phyloP scores from a whole-genome alignment of 2,113 vertebrate species.

The Paradisaea rubra region DNA sequence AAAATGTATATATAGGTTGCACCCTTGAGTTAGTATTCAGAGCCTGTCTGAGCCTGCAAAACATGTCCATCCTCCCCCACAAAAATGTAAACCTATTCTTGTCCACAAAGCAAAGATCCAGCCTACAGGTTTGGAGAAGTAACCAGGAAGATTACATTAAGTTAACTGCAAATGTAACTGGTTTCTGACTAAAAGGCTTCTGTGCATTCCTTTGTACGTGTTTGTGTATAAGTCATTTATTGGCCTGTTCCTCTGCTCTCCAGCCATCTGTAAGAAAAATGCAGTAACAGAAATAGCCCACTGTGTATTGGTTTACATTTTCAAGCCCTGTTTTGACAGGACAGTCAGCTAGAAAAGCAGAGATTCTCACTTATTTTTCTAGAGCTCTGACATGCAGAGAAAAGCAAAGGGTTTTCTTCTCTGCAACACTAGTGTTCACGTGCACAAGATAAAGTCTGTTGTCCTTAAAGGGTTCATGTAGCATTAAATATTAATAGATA shows the following conservation, averaged over 20 bases:
- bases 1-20: neutral
- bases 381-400: neutral
- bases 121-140: neutral
- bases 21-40: neutral
- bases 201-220: neutral
- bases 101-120: slow-evolving; percentile 9
- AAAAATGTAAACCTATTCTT: slow-evolving; percentile 40
- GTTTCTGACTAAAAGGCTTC: neutral
- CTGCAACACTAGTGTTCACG: neutral
- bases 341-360: neutral
- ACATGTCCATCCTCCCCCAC: slow-evolving; percentile 21
- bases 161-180: neutral
- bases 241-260: neutral
- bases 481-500: neutral
- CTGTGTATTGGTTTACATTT: neutral
- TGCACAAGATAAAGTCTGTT: neutral
- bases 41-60: slow-evolving; percentile 34
- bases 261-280: neutral
- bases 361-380: neutral
- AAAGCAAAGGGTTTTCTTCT: neutral
- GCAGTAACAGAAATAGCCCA: neutral
- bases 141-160: neutral
- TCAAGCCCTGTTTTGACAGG: neutral
- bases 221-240: neutral
- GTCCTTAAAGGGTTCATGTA: neutral